Base-by-base conservation (phyloP, 2,888 invertebrate genomes). In the Agrotis segetum region DNA sequence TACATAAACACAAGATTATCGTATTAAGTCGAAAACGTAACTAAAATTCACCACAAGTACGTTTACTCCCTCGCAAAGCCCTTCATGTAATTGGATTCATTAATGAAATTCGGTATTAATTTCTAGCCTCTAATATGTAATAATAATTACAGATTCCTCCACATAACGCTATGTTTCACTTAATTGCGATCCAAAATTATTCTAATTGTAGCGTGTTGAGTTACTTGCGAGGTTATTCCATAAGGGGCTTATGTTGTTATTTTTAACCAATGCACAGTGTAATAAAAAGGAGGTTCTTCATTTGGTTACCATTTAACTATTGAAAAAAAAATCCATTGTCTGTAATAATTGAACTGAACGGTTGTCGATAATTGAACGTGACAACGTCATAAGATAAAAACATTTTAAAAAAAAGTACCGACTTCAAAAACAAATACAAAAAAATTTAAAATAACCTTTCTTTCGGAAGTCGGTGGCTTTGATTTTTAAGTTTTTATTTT, bases 111-210 rank as follows among this genome's bases (percentile, higher is more conserved):
- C 13, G 5, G 34, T 71, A 75, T 71, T 50, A 56, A 63, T 59
- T 63, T 78, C 13, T 2, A 9, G n/a, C 47, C 11, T 11, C 1
- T 59, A 59, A 78, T 74, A 47, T 50, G 29, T n/a, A 21, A 62
- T n/a, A 21, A 62, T 74, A 69, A 77, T 74, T 74, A 71, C 13
- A 52, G 21, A 77, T 59, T 62, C n/a, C 58, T 52, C 11, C 40
- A 14, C 62, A 34, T 69, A 19, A 61, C 14, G 1, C 5, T 34
- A 53, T 50, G 49, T 24, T 60, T 50, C 77, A 13, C 17, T 46
- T 74, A 78, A 63, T 63, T 78, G 47, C 44, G 58, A n/a, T 44
- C 40, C 29, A 53, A 40, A 63, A 34, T 74, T 62, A 24, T 56
- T 13, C 0, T 19, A 67, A 55, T 53, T 59, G 19, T 47, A 24